Evolutionary conservation across 2,888 invertebrate species (phyloP).

Genomic region (Sisyra terminalis): DNA sequence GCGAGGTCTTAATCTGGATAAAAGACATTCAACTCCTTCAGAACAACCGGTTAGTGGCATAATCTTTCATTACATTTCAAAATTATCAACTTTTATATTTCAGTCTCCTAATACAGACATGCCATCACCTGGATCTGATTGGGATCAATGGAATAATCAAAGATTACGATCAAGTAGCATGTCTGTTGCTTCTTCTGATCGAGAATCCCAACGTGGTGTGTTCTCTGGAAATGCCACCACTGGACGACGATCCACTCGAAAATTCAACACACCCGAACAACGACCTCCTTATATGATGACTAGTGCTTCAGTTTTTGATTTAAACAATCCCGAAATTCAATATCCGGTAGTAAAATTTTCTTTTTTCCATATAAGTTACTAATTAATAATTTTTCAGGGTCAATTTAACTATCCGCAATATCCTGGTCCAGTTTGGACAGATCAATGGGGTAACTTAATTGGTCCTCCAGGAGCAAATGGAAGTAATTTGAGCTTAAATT

Average conservation of each 20-base stretch:
- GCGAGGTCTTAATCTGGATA: conserved; percentile 21
- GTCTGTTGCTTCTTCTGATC: conserved; percentile 21
- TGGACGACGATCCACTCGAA: background rate
- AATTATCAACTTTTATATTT: conserved; percentile 7
- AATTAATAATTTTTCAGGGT: conserved; percentile 28
- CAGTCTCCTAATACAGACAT: conserved; percentile 26
- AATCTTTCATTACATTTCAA: background rate
- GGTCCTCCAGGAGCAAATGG: conserved; percentile 23
- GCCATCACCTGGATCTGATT: conserved; percentile 29
- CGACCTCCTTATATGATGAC: conserved; percentile 14
- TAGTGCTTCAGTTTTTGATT: conserved; percentile 37
- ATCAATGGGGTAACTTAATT: conserved; percentile 21
- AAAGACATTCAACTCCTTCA: conserved; percentile 1
- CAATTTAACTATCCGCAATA: conserved; percentile 42
- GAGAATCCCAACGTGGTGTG: background rate
- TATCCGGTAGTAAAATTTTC: conserved; percentile 1
- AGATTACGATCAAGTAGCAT: conserved; percentile 24
- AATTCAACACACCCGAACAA: background rate
- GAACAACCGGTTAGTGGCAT: conserved; percentile 1
- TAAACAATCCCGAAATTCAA: conserved; percentile 20
- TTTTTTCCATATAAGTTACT: conserved; percentile 40
- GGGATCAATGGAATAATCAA: conserved; percentile 19
- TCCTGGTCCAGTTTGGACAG: conserved; percentile 21
- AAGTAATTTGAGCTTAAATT: conserved; percentile 38
- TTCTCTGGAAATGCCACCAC: conserved; percentile 2